A percentile compares a stretch with the other conserved stretches of the same genome.
These are phyloP conservation scores for Adoxophyes honmai DNA, from an alignment of 1,140 invertebrate species.

Conservation along the genomic window DNA sequence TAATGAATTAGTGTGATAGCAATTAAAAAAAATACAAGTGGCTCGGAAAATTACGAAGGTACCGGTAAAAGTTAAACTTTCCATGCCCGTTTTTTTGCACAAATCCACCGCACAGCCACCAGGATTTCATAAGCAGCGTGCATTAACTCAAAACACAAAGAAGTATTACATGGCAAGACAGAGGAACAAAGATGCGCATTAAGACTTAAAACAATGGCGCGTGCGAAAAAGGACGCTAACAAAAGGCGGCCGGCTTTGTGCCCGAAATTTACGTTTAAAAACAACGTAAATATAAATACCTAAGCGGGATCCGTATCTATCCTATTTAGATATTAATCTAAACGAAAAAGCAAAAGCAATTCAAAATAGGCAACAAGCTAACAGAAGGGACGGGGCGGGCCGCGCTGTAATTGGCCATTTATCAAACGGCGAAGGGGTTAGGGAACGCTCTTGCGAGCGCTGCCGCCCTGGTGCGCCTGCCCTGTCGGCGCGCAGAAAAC, in stretches of 20 bases:
- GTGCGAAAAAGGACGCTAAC: conserved; percentile 46
- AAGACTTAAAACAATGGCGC: conserved; percentile 55
- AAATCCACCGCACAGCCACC: conserved; percentile 15
- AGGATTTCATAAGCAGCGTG: conserved; percentile 40
- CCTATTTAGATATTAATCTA: conserved; percentile 78
- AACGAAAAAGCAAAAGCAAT: conserved; percentile 76
- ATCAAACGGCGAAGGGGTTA: conserved; percentile 78
- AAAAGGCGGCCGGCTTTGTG: conserved; percentile 30
- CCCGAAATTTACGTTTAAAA: conserved; percentile 74
- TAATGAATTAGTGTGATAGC: too few species aligned
- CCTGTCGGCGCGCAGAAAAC: conserved; percentile 34
- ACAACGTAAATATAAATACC: conserved; percentile 65
- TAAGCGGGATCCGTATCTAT: conserved; percentile 73
- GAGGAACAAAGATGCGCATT: conserved; percentile 44
- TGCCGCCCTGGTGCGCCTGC: conserved; percentile 48
- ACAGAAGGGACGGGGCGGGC: conserved; percentile 68
- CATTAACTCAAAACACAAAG: conserved; percentile 38
- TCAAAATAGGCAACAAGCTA: conserved; percentile 76
- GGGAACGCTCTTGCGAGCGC: conserved; percentile 49
- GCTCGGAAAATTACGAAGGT: too few species aligned
- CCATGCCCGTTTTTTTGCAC: too few species aligned
- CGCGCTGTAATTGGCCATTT: conserved; percentile 77
- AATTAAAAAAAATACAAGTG: too few species aligned
- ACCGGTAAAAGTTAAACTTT: neutral
- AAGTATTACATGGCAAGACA: conserved; percentile 32